These are phyloP conservation scores for Dendrolimus pini DNA, from an alignment of 2,888 invertebrate species.

Conservation along the genomic window DNA sequence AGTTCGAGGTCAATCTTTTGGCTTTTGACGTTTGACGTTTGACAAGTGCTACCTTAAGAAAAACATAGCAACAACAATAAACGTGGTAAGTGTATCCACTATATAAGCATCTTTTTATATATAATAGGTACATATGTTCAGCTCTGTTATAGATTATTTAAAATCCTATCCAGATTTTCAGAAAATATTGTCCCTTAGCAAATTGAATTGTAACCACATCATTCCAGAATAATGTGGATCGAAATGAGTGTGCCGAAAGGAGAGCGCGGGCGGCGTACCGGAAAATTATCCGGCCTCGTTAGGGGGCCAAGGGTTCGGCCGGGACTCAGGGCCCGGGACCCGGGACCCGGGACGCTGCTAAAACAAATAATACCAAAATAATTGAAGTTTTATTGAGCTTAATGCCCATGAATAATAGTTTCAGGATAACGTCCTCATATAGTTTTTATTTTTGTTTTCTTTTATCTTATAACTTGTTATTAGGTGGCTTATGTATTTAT, in stretches of 20 bases:
- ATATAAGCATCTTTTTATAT: too few species aligned
- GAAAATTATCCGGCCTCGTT: not conserved
- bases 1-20: too few species aligned
- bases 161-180: too few species aligned
- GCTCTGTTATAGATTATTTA: too few species aligned
- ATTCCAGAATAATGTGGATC: not conserved
- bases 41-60: too few species aligned
- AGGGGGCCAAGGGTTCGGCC: not conserved
- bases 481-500: too few species aligned
- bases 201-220: not conserved
- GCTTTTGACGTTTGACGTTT: too few species aligned
- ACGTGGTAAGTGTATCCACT: too few species aligned
- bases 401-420: not conserved
- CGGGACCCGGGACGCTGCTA: not conserved
- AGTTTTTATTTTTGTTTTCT: not conserved
- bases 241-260: not conserved
- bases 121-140: too few species aligned
- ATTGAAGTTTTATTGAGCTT: not conserved
- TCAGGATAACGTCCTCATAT: not conserved
- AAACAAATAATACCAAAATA: not conserved
- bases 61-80: too few species aligned
- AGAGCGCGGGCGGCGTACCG: not conserved
- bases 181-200: not conserved
- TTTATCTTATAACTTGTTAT: not conserved
- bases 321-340: not conserved